Conservation (phyloP, 2,888 invertebrate species). For the Notodonta ziczac region DNA sequence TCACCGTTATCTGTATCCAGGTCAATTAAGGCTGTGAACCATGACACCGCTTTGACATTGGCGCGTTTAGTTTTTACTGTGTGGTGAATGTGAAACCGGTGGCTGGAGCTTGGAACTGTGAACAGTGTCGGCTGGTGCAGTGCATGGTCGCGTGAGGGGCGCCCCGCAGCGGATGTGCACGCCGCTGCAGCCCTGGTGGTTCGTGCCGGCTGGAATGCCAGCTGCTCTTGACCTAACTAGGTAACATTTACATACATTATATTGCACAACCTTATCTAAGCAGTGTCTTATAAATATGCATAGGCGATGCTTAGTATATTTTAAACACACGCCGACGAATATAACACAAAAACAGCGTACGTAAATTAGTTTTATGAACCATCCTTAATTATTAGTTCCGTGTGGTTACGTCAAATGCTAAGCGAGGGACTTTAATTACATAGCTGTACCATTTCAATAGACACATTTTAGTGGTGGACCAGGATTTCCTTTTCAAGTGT, state of each 20-base stretch:
- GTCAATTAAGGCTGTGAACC: conserved; percentile 70
- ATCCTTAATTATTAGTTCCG: conserved; percentile 43
- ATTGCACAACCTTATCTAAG: conserved; percentile 6
- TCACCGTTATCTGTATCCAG: conserved; percentile 71
- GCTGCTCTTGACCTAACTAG: conserved; percentile 83
- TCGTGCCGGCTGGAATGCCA: conserved; percentile 81
- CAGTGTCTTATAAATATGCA: conserved; percentile 16
- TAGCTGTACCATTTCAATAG: no score
- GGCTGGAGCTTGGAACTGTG: conserved; percentile 41
- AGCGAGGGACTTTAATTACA: conserved; percentile 36
- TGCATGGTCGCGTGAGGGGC: conserved; percentile 56
- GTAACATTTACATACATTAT: conserved; percentile 50
- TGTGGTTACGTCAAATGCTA: conserved; percentile 44
- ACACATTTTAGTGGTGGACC: conserved; percentile 9
- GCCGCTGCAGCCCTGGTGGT: conserved; percentile 77
- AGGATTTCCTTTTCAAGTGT: conserved; percentile 37
- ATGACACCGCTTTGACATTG: conserved; percentile 77
- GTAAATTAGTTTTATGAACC: conserved; percentile 31
- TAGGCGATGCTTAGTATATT: conserved; percentile 8
- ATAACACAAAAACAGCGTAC: conserved; percentile 19
- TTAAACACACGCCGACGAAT: conserved; percentile 12
- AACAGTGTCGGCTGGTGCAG: conserved; percentile 39
- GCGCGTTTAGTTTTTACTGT: conserved; percentile 53
- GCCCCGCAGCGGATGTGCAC: conserved; percentile 79
- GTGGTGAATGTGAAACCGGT: conserved; percentile 70